Evolutionary conservation across 1,140 invertebrate genomes (phyloP).

Genomic region (Meloidogyne hapla): DNA sequence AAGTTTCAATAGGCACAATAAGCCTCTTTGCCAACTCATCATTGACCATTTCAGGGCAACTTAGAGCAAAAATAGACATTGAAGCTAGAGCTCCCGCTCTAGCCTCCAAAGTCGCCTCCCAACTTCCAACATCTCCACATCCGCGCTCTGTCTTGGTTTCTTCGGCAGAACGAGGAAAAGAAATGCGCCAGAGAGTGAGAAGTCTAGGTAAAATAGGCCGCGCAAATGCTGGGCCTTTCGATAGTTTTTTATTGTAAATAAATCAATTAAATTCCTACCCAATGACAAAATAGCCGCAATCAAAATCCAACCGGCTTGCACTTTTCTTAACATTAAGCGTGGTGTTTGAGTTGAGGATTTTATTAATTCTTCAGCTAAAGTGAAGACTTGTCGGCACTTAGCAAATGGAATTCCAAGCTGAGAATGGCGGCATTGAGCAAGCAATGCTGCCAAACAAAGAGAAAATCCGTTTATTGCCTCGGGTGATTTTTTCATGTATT

Average conservation of each 20-base stretch:
- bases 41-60: constrained; percentile 84
- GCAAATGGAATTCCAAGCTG: constrained; percentile 88
- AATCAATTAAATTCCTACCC: constrained; percentile 68
- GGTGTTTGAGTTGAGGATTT: constrained; percentile 89
- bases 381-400: constrained; percentile 80
- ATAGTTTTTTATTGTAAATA: not conserved
- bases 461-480: constrained; percentile 92
- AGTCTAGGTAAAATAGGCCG: constrained; percentile 84
- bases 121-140: constrained; percentile 94
- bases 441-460: constrained; percentile 83
- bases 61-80: constrained; percentile 80
- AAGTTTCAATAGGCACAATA: constrained; percentile 30
- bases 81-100: constrained; percentile 85
- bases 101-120: constrained; percentile 95
- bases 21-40: constrained; percentile 85
- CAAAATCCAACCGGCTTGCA: constrained; percentile 92
- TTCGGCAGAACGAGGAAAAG: constrained; percentile 89
- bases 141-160: constrained; percentile 91
- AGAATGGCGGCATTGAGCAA: constrained; percentile 83
- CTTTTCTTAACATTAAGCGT: constrained; percentile 85
- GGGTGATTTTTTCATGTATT: constrained; percentile 82
- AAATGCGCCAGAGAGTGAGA: constrained; percentile 92
- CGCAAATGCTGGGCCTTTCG: constrained; percentile 80
- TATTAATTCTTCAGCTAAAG: constrained; percentile 91
- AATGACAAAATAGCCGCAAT: constrained; percentile 94